Evolutionary conservation across 2,888 invertebrate species (phyloP).

Genomic region (Perithous albicinctus): DNA sequence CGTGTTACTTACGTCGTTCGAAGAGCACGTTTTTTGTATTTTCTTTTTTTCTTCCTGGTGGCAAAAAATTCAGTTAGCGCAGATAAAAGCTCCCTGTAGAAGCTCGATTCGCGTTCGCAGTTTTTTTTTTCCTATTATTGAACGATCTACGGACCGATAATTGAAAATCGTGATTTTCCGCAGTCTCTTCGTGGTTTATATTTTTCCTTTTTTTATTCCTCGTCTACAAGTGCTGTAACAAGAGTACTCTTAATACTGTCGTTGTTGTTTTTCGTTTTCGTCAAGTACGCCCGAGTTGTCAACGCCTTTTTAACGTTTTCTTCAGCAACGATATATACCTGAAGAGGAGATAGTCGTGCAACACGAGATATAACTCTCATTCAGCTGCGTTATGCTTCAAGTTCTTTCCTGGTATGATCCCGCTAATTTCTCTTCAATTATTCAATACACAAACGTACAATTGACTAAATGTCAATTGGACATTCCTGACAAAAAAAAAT

Average conservation of each 20-base stretch:
- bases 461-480: not conserved
- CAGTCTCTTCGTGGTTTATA: not conserved
- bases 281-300: not conserved
- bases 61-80: conserved; percentile 61
- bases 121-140: not conserved
- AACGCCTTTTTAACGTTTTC: not conserved
- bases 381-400: not conserved
- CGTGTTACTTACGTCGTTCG: conserved; percentile 39
- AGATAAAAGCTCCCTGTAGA: conserved; percentile 54
- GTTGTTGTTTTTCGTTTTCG: not conserved
- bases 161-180: not conserved
- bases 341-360: too few relatives aligned
- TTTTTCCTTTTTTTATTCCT: not conserved
- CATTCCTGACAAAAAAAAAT: too few relatives aligned
- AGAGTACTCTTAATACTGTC: not conserved
- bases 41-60: too few relatives aligned
- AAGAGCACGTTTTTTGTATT: conserved; percentile 51
- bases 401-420: not conserved
- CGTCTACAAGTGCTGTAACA: not conserved
- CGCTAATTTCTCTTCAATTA: not conserved
- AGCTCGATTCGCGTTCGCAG: conserved; percentile 30
- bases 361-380: not conserved
- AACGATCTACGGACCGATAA: not conserved
- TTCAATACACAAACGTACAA: not conserved
- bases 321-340: too few relatives aligned